Conservation (phyloP, 2,113 vertebrate genomes). For the Leptocoma aspasia region DNA sequence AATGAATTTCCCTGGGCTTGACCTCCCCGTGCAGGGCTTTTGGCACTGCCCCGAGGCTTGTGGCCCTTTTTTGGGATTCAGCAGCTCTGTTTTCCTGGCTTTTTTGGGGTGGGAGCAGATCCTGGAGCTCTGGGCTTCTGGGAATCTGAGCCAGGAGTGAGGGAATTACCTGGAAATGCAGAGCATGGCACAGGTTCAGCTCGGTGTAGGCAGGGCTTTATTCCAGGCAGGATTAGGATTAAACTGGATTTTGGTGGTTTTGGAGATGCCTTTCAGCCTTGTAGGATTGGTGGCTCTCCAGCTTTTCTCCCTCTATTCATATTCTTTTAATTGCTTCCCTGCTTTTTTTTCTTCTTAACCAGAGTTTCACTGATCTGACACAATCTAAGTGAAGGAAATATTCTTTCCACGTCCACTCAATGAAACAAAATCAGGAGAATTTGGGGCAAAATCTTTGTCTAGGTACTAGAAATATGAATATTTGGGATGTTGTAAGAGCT, state of each 20-base stretch:
- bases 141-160: neutral
- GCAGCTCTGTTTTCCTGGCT: accelerated
- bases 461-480: accelerated
- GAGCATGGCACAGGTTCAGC: neutral
- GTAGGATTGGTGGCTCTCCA: neutral
- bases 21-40: neutral
- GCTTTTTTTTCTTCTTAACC: neutral
- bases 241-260: accelerated
- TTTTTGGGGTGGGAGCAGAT: neutral
- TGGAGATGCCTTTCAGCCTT: neutral
- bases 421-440: neutral
- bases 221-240: neutral
- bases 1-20: neutral
- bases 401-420: accelerated
- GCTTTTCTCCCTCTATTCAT: neutral
- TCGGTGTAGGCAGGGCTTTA: accelerated
- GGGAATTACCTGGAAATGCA: neutral
- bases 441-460: neutral
- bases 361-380: neutral
- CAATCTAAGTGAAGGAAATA: neutral
- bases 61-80: neutral
- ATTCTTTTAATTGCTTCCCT: neutral
- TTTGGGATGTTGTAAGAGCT: neutral
- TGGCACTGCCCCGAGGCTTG: neutral
- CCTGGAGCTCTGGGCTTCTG: neutral